Base-by-base conservation (phyloP, 2,113 vertebrate genomes). In the Hippolais icterina region DNA sequence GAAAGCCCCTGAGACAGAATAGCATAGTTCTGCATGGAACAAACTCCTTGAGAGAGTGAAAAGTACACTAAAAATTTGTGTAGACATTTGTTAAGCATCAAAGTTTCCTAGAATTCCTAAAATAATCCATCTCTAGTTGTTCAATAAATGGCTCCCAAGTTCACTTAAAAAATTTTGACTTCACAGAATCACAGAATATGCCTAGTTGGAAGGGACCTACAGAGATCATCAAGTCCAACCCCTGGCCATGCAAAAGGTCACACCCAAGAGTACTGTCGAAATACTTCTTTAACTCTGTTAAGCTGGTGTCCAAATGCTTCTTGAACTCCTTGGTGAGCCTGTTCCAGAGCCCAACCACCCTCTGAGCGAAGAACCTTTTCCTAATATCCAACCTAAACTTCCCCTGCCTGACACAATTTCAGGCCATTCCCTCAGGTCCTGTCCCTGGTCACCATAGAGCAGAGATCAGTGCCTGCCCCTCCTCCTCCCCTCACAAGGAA, bases 371-470 rank as follows among this genome's bases (percentile, higher is more conserved):
- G 2, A 52, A 22, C 2, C 1, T 13, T 74, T 14, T 11, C 52
- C 23, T 66, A 52, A 24, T 59, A 52, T 7, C 15, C 15, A 57
- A 8, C 2, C 11, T 49, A 56, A 63, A 56, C 11, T 2, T 46
- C 9, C 20, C 29, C 29, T n/a, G n/a, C n/a, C 7, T 71, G 29
- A 15, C 13, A 41, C 29, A 71, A 1, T 3, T n/a, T 41, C 47
- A 61, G 1, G 2, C 10, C 23, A 13, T 4, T 12, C 16, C 10
- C 23, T 41, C 3, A 1, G 5, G 3, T 47, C 12, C 29, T 29
- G 5, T 63, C 29, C 1, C 20, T 17, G 50, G 27, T 11, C 23
- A 29, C 6, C 39, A 20, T 2, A 70, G 47, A 69, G 19, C 3
- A 76, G 7, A 44, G 27, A 60, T 47, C 22, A 37, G 19, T 16